Evolutionary conservation across 2,888 invertebrate species (phyloP), one percentile per base, ranked within the genome.

Genomic region (Dione juno): DNA sequence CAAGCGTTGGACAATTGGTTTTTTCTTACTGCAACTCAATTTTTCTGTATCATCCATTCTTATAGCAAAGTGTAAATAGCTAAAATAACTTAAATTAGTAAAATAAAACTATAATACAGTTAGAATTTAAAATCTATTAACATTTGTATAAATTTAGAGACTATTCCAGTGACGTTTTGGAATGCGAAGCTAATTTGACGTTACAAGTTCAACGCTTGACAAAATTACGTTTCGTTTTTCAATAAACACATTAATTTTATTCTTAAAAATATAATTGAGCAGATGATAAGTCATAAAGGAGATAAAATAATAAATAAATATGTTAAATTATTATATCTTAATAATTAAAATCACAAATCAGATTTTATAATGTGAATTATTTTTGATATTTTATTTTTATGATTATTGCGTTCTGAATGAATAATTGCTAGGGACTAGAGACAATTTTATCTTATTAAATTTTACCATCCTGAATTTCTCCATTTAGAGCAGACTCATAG

Each of bases 11-110:
- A 35, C n/a, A 9, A 16, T 21, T n/a, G 43, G 13, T n/a, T 72
- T 50, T 13, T 52, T 61, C 92, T 88, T 77, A 92, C 92, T 92
- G 75, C 92, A 92, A 83, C 90, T 92, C 66, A 92, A 77, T 84
- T 90, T 90, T 74, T 90, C 90, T 70, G 89, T 70, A 28, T 89
- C 87, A 52, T 92, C 92, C 89, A 91, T 88, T 48, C 54, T 71
- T 64, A 48, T 64, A 48, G 69, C 14, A 14, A 3, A 43, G 2
- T 41, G 41, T 21, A 43, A 14, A 45, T 70, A 40, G n/a, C 7
- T 68, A 50, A 40, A 63, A 50, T 6, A 50, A 65, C n/a, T 40
- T 21, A 45, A 35, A 67, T 52, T 52, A 9, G 41, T 21, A 52
- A 43, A 59, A 59, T 41, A 41, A 14, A 9, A 9, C 8, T 28